Percentiles rank a stretch among this genome's conserved stretches.
phyloP scores from a whole-genome alignment of 2,797 vertebrate genomes.

The Amblyraja radiata region DNA sequence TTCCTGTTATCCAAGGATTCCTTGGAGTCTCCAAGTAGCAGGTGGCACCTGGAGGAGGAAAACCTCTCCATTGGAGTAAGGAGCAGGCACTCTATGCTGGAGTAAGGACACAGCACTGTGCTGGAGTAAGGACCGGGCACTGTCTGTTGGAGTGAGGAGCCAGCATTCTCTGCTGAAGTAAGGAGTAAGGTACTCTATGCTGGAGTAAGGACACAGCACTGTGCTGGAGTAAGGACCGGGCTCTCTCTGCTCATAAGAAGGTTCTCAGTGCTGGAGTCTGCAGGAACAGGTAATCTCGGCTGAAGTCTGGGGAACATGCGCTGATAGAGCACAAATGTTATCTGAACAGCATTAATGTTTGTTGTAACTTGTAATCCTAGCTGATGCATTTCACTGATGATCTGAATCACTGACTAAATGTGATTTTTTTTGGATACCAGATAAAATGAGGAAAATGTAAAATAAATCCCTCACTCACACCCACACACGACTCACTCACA shows the following conservation, averaged over 20 bases:
- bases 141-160: neutral
- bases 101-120: neutral
- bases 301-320: neutral
- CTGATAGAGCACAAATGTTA: neutral
- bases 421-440: neutral
- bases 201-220: no score
- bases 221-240: no score
- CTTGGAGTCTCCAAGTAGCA: neutral
- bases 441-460: neutral
- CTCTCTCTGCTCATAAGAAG: no score
- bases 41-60: no score
- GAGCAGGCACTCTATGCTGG: neutral
- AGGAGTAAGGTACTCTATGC: neutral
- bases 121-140: neutral
- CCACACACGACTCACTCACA: neutral
- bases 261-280: neutral
- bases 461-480: neutral
- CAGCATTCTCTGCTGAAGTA: neutral
- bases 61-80: neutral
- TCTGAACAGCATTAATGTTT: neutral
- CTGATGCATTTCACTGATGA: neutral
- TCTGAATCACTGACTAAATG: neutral
- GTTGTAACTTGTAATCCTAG: neutral
- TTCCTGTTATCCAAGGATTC: neutral
- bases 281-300: neutral